These are phyloP conservation scores for Hypomecis punctinalis DNA, from an alignment of 2,888 invertebrate species.

Conservation along the genomic window DNA sequence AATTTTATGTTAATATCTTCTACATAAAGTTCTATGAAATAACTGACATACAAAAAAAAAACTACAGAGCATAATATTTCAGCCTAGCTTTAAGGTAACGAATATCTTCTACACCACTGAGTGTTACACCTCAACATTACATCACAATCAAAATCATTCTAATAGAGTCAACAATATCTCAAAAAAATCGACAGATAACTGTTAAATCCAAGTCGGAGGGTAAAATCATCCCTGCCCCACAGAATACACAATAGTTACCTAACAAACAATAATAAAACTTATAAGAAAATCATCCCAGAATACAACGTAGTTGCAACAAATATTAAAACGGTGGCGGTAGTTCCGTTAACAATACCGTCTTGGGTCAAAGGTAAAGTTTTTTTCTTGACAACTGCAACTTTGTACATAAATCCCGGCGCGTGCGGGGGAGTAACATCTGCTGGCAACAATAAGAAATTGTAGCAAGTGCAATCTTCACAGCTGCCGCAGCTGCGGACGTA, in stretches of 20 bases:
- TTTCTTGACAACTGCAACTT: conserved; percentile 20
- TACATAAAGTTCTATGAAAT: too few relatives aligned
- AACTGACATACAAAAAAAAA: not conserved
- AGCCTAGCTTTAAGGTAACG: too few relatives aligned
- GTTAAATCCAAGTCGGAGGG: conserved; percentile 19
- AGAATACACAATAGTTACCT: not conserved
- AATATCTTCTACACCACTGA: too few relatives aligned
- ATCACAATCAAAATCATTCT: too few relatives aligned
- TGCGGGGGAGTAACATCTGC: conserved; percentile 37
- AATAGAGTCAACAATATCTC: too few relatives aligned
- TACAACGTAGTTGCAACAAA: not conserved
- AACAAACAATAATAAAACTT: too few relatives aligned
- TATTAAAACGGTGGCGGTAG: conserved; percentile 24
- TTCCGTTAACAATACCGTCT: conserved; percentile 28
- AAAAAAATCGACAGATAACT: conserved; percentile 25
- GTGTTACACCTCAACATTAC: too few relatives aligned
- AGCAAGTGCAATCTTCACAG: conserved; percentile 43
- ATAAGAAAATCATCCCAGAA: not conserved
- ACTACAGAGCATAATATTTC: not conserved
- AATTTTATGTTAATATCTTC: too few relatives aligned
- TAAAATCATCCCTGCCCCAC: not conserved
- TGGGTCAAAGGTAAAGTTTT: conserved; percentile 33
- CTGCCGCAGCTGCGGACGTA: conserved; percentile 41
- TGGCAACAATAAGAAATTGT: conserved; percentile 31
- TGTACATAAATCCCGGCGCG: conserved; percentile 28